Percentiles rank a stretch among this genome's conserved stretches.
Conservation (phyloP, 2,113 vertebrate genomes). For the Apodemus sylvaticus region DNA sequence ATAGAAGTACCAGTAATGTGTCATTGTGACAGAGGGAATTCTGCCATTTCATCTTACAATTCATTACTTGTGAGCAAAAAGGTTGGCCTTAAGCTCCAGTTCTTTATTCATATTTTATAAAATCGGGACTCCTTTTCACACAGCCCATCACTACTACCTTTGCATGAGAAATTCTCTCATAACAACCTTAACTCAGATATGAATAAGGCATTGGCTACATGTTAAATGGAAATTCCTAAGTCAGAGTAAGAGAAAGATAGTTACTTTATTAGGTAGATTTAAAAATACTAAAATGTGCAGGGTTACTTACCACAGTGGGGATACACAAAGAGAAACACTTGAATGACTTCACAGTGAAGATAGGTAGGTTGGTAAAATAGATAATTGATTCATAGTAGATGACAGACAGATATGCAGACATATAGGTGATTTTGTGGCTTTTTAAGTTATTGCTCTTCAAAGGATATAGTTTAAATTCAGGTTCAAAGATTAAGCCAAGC, state of each 20-base stretch:
- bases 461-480: neutral
- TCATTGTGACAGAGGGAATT: conserved; percentile 28
- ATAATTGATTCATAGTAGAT: neutral
- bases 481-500: neutral
- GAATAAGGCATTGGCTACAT: neutral
- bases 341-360: neutral
- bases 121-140: neutral
- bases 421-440: neutral
- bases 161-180: neutral
- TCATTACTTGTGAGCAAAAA: conserved; percentile 17
- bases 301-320: neutral
- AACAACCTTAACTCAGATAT: neutral
- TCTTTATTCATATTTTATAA: neutral
- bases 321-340: neutral
- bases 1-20: neutral
- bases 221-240: neutral
- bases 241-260: neutral
- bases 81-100: conserved; percentile 14
- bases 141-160: neutral
- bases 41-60: conserved; percentile 52
- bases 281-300: neutral
- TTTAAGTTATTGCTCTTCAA: neutral
- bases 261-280: neutral
- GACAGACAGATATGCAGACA: neutral
- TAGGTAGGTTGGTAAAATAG: neutral